Evolutionary conservation across 2,797 vertebrate genomes (phyloP).

Genomic region (Menidia menidia): DNA sequence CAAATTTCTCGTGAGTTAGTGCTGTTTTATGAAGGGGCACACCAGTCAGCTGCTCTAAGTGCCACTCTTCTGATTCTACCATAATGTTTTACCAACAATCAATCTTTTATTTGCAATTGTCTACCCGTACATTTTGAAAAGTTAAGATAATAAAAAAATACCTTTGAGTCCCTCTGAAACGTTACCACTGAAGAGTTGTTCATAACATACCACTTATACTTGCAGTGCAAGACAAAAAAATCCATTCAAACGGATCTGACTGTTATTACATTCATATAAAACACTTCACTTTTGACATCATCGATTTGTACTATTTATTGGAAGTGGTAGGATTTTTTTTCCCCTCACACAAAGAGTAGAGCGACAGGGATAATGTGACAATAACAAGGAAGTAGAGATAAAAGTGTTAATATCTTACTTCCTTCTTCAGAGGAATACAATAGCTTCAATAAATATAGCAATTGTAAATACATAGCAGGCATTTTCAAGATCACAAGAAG

Average conservation of each 20-base stretch:
- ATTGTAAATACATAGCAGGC: too few relatives aligned
- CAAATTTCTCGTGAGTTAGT: not conserved
- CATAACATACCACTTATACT: not conserved
- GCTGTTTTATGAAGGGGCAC: not conserved
- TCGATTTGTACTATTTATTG: constrained; percentile 62
- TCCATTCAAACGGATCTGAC: not conserved
- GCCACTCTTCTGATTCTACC: not conserved
- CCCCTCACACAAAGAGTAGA: constrained; percentile 48
- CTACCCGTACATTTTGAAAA: too few relatives aligned
- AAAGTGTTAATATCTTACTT: too few relatives aligned
- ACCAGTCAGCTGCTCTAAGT: not conserved
- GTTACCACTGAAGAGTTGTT: not conserved
- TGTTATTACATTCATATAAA: not conserved
- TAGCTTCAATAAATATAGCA: too few relatives aligned
- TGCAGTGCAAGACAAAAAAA: not conserved
- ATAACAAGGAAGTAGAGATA: not conserved
- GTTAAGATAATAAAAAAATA: too few relatives aligned
- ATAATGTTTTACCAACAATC: not conserved
- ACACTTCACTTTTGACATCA: constrained; percentile 23
- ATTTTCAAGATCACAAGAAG: too few relatives aligned
- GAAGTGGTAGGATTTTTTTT: constrained; percentile 85
- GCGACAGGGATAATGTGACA: too few relatives aligned
- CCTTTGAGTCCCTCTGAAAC: too few relatives aligned
- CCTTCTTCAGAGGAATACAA: too few relatives aligned
- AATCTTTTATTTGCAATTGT: not conserved